Percentiles rank a stretch among this genome's conserved stretches.
Evolutionary conservation across 2,888 invertebrate genomes (phyloP).

Genomic region (Chironomus riparius): DNA sequence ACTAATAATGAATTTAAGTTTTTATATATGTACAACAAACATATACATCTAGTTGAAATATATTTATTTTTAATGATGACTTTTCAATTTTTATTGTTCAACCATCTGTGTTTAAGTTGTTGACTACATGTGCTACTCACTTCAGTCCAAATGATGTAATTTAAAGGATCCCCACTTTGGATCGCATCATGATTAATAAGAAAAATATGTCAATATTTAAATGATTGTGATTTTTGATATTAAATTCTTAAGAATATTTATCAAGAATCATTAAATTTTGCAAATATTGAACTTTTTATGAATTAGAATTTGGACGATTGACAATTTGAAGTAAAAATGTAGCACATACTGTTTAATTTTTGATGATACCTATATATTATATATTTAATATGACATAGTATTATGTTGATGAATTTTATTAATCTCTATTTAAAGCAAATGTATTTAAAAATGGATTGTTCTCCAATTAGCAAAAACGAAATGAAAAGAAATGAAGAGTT

Average conservation of each 20-base stretch:
- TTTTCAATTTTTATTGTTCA: not conserved
- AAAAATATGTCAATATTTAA: no score
- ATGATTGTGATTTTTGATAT: no score
- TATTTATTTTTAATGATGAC: not conserved
- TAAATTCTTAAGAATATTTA: no score
- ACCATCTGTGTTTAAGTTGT: not conserved
- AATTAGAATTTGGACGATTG: no score
- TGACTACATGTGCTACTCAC: no score
- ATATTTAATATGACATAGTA: no score
- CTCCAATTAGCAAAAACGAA: conserved; percentile 8
- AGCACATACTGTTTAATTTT: not conserved
- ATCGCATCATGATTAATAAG: not conserved
- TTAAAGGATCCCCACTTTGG: not conserved
- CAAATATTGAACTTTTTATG: no score
- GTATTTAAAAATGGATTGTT: conserved; percentile 14
- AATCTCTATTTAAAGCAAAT: not conserved
- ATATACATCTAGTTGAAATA: not conserved
- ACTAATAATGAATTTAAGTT: no score
- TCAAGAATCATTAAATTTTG: no score
- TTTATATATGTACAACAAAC: not conserved
- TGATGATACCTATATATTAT: not conserved
- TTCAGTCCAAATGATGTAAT: not conserved
- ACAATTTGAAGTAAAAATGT: not conserved
- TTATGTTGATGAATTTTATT: no score
- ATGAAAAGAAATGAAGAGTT: not conserved